phyloP scores from a whole-genome alignment of 2,888 invertebrate genomes.

The Napeogenes sylphis region DNA sequence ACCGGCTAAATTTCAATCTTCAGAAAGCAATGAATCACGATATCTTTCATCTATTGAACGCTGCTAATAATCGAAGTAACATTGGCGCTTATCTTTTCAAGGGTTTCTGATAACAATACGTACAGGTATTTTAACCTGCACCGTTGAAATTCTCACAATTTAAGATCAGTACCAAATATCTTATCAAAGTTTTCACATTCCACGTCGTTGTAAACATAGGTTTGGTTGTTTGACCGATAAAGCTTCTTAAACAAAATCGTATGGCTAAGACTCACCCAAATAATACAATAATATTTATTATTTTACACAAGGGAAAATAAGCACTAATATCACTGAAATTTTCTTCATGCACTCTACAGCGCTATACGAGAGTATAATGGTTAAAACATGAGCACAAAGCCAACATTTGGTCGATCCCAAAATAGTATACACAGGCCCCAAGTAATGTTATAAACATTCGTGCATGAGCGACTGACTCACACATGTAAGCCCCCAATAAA shows the following conservation, averaged over 20 bases:
- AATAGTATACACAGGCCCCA: constrained; percentile 73
- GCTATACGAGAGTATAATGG: constrained; percentile 45
- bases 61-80: constrained; percentile 10
- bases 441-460: constrained; percentile 73
- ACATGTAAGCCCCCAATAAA: constrained; percentile 47
- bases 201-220: constrained; percentile 45
- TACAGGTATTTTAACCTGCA: too few relatives aligned
- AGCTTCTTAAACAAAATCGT: background rate
- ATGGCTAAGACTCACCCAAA: constrained; percentile 23
- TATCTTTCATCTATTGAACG: constrained; percentile 14
- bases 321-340: constrained; percentile 20
- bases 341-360: constrained; percentile 36
- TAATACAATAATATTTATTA: background rate
- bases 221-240: constrained; percentile 56
- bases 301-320: constrained; percentile 16
- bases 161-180: constrained; percentile 29
- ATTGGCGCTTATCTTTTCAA: constrained; percentile 24
- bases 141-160: too few relatives aligned
- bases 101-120: constrained; percentile 10
- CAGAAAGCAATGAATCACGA: background rate
- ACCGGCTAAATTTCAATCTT: too few relatives aligned
- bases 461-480: constrained; percentile 51
- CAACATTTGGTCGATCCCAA: constrained; percentile 72
- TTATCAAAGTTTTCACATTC: constrained; percentile 44
- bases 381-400: constrained; percentile 57